phyloP scores from a whole-genome alignment of 2,888 invertebrate genomes.

The Odontothrips loti region DNA sequence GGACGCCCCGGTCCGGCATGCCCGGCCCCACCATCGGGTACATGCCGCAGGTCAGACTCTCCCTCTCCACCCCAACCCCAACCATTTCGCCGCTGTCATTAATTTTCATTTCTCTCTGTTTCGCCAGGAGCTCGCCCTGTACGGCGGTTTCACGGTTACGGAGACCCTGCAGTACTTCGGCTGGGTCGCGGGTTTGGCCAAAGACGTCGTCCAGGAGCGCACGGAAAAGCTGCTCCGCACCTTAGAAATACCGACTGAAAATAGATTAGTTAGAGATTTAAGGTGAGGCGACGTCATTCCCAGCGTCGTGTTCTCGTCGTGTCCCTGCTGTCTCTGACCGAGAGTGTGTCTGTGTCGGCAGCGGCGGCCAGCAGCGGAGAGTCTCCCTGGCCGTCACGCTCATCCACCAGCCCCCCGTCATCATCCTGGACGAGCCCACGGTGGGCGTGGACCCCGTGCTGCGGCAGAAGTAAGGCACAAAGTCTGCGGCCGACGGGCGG shows the following conservation, averaged over 20 bases:
- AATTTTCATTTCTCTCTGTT: too few species aligned
- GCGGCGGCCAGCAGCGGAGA: slow-evolving; percentile 51
- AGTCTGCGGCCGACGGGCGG: too few species aligned
- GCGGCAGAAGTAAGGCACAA: slow-evolving; percentile 38
- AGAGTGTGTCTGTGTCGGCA: slow-evolving; percentile 36
- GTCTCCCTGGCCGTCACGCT: slow-evolving; percentile 51
- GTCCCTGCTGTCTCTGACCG: not conserved
- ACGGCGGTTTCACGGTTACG: slow-evolving; percentile 43
- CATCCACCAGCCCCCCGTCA: slow-evolving; percentile 49
- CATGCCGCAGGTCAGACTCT: slow-evolving; percentile 16
- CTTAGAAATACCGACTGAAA: slow-evolving; percentile 46
- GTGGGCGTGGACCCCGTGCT: slow-evolving; percentile 52
- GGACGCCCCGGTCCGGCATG: slow-evolving; percentile 6
- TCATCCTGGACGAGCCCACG: slow-evolving; percentile 52
- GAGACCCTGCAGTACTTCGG: slow-evolving; percentile 51
- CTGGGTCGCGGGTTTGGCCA: slow-evolving; percentile 47
- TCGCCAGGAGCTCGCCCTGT: slow-evolving; percentile 42
- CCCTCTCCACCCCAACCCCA: too few species aligned
- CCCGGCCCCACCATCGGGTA: slow-evolving; percentile 18
- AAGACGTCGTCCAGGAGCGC: slow-evolving; percentile 43
- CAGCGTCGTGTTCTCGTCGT: not conserved
- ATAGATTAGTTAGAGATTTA: slow-evolving; percentile 45
- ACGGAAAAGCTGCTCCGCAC: slow-evolving; percentile 47
- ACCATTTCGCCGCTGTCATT: too few species aligned
- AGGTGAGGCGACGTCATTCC: slow-evolving; percentile 42